phyloP scores from a whole-genome alignment of 1,140 invertebrate genomes.

The Glossosoma conforme region DNA sequence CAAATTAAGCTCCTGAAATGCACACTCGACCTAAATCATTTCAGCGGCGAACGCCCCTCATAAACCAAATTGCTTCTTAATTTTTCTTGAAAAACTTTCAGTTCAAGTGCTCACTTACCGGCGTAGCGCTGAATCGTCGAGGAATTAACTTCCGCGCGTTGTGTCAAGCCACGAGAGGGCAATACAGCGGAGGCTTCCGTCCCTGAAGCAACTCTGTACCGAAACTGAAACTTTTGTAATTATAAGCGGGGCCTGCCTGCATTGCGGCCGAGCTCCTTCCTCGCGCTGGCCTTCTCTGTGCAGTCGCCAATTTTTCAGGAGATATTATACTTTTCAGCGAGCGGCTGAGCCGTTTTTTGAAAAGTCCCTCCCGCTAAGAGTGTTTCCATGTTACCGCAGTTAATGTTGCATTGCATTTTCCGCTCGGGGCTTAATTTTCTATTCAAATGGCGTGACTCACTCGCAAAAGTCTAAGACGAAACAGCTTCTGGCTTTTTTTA shows the following conservation, averaged over 20 bases:
- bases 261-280: constrained; percentile 7
- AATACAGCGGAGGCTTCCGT: constrained; percentile 1
- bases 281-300: constrained; percentile 6
- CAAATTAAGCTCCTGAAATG: too few species aligned
- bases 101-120: constrained; percentile 12
- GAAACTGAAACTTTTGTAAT: constrained; percentile 24
- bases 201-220: constrained; percentile 11
- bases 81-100: constrained; percentile 16
- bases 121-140: constrained; percentile 10
- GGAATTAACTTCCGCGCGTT: constrained; percentile 16
- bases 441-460: not conserved
- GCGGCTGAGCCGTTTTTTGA: not conserved
- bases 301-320: constrained; percentile 6
- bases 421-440: constrained; percentile 7
- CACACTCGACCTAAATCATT: too few species aligned
- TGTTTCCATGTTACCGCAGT: constrained; percentile 25
- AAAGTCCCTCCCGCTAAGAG: constrained; percentile 13
- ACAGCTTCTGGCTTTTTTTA: not conserved
- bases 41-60: not conserved
- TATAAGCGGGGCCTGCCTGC: constrained; percentile 22
- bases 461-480: too few species aligned
- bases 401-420: constrained; percentile 28
- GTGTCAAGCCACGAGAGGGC: constrained; percentile 8
- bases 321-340: not conserved
- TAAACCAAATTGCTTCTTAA: not conserved